phyloP scores from a whole-genome alignment of 2,797 vertebrate species.

The Onychomys leucogaster region DNA sequence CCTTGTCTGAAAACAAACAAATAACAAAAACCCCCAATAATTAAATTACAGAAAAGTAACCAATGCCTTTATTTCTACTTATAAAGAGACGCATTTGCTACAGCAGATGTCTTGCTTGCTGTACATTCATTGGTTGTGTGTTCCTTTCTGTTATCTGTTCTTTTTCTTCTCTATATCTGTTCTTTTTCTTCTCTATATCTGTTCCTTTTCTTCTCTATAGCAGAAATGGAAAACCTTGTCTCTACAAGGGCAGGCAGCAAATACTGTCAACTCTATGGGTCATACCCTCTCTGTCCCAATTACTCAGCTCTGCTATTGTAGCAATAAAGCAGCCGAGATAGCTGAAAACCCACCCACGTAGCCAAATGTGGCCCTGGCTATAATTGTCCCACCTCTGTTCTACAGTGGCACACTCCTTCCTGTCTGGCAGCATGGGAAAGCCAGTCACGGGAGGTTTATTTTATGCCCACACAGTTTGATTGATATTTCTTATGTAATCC shows the following conservation, averaged over 20 bases:
- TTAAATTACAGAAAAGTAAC: neutral
- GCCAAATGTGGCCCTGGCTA: neutral
- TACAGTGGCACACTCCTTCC: neutral
- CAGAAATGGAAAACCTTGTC: neutral
- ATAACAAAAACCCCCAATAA: neutral
- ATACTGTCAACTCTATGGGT: constrained; percentile 21
- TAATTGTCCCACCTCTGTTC: neutral
- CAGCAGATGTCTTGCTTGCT: constrained; percentile 2
- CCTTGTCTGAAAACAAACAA: neutral
- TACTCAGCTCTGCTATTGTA: neutral
- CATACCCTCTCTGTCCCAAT: neutral
- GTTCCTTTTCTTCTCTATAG: constrained; percentile 9
- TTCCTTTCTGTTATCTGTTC: neutral
- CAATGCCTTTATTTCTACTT: neutral
- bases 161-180: no score
- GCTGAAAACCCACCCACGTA: neutral
- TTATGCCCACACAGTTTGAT: neutral
- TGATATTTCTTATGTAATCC: neutral
- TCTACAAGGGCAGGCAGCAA: neutral
- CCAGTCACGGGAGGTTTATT: neutral
- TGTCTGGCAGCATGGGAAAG: neutral
- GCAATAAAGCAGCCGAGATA: neutral
- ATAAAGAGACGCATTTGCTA: neutral
- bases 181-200: neutral
- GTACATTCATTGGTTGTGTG: neutral